phyloP scores from a whole-genome alignment of 2,113 vertebrate genomes.

The Panthera uncia region DNA sequence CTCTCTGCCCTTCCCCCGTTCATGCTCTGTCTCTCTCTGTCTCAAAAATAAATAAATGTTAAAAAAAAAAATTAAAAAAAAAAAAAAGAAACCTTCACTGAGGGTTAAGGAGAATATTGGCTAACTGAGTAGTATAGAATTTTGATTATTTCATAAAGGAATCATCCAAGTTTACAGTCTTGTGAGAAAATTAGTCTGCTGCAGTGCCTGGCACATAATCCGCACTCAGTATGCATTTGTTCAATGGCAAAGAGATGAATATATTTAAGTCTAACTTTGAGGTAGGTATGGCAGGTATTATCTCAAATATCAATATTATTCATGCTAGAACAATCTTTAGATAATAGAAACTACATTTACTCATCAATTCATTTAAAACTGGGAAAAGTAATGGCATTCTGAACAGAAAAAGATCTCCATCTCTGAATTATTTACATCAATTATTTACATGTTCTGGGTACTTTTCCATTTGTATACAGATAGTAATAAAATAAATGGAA shows the following conservation, averaged over 20 bases:
- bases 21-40: too few species aligned
- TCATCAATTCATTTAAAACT: neutral
- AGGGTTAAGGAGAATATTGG: neutral
- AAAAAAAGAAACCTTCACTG: neutral
- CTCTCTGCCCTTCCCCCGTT: too few species aligned
- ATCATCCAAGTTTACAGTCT: neutral
- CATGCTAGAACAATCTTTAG: neutral
- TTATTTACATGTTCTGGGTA: neutral
- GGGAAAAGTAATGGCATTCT: neutral
- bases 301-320: neutral
- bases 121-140: neutral
- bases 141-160: neutral
- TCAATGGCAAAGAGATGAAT: neutral
- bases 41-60: too few species aligned
- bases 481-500: neutral
- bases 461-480: neutral
- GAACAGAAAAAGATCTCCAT: neutral
- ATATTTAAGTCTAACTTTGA: neutral
- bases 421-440: conserved; percentile 8
- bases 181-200: neutral
- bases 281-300: neutral
- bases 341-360: neutral
- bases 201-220: neutral
- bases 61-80: too few species aligned
- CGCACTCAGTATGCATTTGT: neutral